These are phyloP conservation scores for Carposina sasakii DNA, from an alignment of 1,140 invertebrate genomes.

Conservation along the genomic window DNA sequence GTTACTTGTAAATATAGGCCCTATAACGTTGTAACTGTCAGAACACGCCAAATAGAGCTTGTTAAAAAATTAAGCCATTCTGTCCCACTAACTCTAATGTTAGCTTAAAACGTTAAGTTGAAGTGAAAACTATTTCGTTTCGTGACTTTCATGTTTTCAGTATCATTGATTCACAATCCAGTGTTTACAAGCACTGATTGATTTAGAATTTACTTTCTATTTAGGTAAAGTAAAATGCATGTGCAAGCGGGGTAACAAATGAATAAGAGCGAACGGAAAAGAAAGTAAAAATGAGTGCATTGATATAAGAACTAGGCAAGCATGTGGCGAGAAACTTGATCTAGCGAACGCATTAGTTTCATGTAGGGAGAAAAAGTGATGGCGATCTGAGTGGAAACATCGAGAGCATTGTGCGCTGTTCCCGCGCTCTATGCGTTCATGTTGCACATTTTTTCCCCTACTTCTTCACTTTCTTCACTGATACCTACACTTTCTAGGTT, in stretches of 20 bases:
- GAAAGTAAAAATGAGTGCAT: slow-evolving; percentile 71
- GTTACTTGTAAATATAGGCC: too few species aligned
- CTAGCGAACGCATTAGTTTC: slow-evolving; percentile 47
- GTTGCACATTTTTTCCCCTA: slow-evolving; percentile 57
- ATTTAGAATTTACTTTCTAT: too few species aligned
- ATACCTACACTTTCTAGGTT: slow-evolving; percentile 69
- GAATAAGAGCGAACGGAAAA: slow-evolving; percentile 66
- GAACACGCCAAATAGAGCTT: too few species aligned
- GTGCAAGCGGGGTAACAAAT: slow-evolving; percentile 34
- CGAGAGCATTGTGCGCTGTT: slow-evolving; percentile 43
- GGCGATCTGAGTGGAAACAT: slow-evolving; percentile 49
- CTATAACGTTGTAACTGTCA: too few species aligned
- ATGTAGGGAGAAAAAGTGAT: slow-evolving; percentile 60
- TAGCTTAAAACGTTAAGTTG: too few species aligned
- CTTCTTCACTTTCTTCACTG: slow-evolving; percentile 72
- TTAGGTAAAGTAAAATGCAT: too few species aligned
- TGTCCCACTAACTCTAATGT: too few species aligned
- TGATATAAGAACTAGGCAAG: slow-evolving; percentile 60
- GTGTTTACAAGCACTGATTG: too few species aligned
- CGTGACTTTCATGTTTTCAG: too few species aligned
- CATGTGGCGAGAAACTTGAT: slow-evolving; percentile 48
- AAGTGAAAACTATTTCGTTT: too few species aligned
- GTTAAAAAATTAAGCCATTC: too few species aligned
- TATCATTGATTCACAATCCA: too few species aligned
- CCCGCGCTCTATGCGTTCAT: slow-evolving; percentile 45